Evolutionary conservation across 2,888 invertebrate genomes (phyloP).

Genomic region (Melolontha melolontha): DNA sequence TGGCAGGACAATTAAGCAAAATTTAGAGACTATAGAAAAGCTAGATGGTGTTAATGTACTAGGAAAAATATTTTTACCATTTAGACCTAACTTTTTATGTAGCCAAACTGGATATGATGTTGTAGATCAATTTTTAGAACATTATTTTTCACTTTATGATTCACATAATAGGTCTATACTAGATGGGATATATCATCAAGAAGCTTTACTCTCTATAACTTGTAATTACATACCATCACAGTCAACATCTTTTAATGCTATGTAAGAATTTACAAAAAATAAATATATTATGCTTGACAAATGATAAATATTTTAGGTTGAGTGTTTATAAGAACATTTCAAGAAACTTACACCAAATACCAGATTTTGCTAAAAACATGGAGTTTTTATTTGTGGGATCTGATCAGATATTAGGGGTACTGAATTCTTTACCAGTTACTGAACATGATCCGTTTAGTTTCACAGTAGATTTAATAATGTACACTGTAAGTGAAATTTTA

Average conservation of each 20-base stretch:
- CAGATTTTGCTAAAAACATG: slow-evolving; percentile 60
- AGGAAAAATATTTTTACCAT: slow-evolving; percentile 57
- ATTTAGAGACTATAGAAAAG: slow-evolving; percentile 68
- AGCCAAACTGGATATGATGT: slow-evolving; percentile 66
- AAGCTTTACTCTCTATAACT: slow-evolving; percentile 74
- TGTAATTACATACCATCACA: slow-evolving; percentile 57
- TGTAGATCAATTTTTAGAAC: slow-evolving; percentile 74
- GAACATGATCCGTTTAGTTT: slow-evolving; percentile 77
- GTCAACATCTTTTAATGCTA: slow-evolving; percentile 56
- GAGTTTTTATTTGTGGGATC: slow-evolving; percentile 56
- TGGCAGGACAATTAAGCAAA: slow-evolving; percentile 67
- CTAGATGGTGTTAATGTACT: slow-evolving; percentile 54
- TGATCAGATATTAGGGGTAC: slow-evolving; percentile 64
- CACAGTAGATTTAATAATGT: slow-evolving; percentile 74
- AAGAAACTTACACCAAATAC: slow-evolving; percentile 66
- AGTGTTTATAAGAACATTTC: slow-evolving; percentile 62
- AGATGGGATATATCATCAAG: slow-evolving; percentile 72
- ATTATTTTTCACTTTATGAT: slow-evolving; percentile 77
- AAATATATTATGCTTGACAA: too few relatives aligned
- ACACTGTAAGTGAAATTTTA: slow-evolving; percentile 67
- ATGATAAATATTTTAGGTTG: slow-evolving; percentile 55
- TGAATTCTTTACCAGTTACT: slow-evolving; percentile 70
- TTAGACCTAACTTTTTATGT: slow-evolving; percentile 68
- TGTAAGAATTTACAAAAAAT: slow-evolving; percentile 51
- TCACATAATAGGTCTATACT: slow-evolving; percentile 68